These are phyloP conservation scores for Spisula solida DNA, from an alignment of 2,888 invertebrate species.

Conservation along the genomic window DNA sequence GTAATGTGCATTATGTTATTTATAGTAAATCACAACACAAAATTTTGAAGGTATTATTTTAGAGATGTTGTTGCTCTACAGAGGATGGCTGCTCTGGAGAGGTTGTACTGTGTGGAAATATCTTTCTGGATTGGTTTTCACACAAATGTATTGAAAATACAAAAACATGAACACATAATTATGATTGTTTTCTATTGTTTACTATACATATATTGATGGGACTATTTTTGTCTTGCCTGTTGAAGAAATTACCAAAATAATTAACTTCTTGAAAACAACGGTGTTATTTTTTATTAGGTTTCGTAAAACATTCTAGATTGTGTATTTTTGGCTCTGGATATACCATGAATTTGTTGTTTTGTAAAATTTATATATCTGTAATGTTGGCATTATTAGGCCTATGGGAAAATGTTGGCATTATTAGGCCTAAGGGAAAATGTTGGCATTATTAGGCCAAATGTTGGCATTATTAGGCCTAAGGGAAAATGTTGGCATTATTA, in stretches of 20 bases:
- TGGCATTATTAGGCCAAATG: no score
- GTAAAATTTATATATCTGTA: not conserved
- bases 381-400: not conserved
- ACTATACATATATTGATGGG: not conserved
- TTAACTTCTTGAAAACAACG: not conserved
- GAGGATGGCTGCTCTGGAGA: no score
- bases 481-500: no score
- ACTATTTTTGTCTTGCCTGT: not conserved
- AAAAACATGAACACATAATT: no score
- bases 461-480: no score
- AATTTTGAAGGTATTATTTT: no score
- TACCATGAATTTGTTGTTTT: not conserved
- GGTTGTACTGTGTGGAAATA: not conserved
- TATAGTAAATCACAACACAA: no score
- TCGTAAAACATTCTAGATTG: not conserved
- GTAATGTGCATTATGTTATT: no score
- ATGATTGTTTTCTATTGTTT: not conserved
- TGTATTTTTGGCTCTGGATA: not conserved
- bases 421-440: no score
- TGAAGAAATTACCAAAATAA: not conserved
- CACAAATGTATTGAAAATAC: not conserved
- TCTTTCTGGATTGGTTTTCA: not conserved
- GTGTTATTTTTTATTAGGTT: not conserved
- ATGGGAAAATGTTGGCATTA: not conserved
- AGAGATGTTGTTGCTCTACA: not conserved